Evolutionary conservation across 1,140 invertebrate genomes (phyloP), one percentile per base, ranked within the genome.

Genomic region (Drosophila punjabiensis): DNA sequence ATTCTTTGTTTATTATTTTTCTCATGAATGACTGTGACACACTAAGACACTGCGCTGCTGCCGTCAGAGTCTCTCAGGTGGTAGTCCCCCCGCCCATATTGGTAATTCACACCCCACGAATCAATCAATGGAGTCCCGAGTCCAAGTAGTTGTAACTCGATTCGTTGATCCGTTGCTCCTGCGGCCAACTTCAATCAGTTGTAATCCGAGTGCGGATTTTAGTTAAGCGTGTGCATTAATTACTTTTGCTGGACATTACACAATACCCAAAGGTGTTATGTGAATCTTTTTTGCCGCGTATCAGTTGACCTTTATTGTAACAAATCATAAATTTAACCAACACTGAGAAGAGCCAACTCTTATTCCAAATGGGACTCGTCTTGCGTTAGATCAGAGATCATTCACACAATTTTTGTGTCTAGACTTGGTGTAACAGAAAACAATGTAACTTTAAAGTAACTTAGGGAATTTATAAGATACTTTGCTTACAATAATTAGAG

Each of bases 1-100:
- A n/a, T 11, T 58, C 50, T 68, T 67, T 71, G 65, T 68, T 68
- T 71, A 68, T 45, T 43, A 65, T 20, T 68, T 68, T 68, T 69
- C 50, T 20, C 8, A 56, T 71, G 45, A 66, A 76, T 67, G 53
- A 76, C 43, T 48, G 20, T 61, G 16, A 30, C 53, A 24, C 20
- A n/a, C 35, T 20, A 30, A 37, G 35, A 50, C 24, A 16, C 39
- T 56, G 55, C 41, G 5, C 52, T n/a, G 50, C 55, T 69, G 56
- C 56, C 33, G 61, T 78, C 75, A 68, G 43, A 78, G 59, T 48
- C 32, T 50, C 20, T 18, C 14, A 35, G 47, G 33, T 32, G 47
- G 43, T 32, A 50, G 16, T n/a, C 18, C 43, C 35, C 20, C 41
- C 20, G 6, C 14, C 52, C 37, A 59, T 28, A 45, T 76, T 1